Evolutionary conservation across 2,113 vertebrate genomes (phyloP), one percentile per base, ranked within the genome.

Genomic region (Perca schrenkii): DNA sequence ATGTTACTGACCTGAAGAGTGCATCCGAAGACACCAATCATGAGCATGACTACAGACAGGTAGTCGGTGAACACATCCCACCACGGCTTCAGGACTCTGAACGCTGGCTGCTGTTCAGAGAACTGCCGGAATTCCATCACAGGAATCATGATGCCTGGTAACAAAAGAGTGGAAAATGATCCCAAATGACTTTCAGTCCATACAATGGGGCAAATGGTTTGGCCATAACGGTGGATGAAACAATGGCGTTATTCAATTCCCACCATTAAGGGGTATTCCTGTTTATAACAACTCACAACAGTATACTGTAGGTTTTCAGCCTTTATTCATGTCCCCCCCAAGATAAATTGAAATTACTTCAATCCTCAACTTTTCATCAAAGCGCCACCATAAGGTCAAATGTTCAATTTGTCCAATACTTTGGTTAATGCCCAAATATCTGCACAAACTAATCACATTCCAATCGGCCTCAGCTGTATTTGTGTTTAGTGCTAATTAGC

Each of bases 21-120:
- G 90, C 98, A 99, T 34, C 98, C 98, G 19, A 99, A 99, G 60
- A 99, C 98, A 0, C 98, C 98, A 0, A 99, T 98, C 98, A 99
- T 99, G 57, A 99, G 96, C 98, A 99, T 99, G 91, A 98, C 96
- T 10, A 99, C 97, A 0, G 98, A 97, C 67, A 99, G 97, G 74
- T 99, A 99, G 80, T 99, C 99, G 0, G 98, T 98, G 81, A 99
- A 99, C 80, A 99, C 99, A 34, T 99, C 99, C 99, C 99, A 99
- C 99, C 99, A 99, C 0, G 99, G 99, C 92, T 99, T 99, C 88
- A 99, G 96, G 78, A 99, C 98, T 25, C 99, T 94, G 95, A 99
- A 99, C 0, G 98, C 98, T 0, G 98, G 97, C 95, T 99, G 98
- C 93, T 99, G 98, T 91, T 99, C 99, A 22, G 98, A 96, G 94